Percentiles rank a stretch among this genome's conserved stretches.
phyloP scores from a whole-genome alignment of 2,888 invertebrate species.

The Sarcophaga caerulescens region DNA sequence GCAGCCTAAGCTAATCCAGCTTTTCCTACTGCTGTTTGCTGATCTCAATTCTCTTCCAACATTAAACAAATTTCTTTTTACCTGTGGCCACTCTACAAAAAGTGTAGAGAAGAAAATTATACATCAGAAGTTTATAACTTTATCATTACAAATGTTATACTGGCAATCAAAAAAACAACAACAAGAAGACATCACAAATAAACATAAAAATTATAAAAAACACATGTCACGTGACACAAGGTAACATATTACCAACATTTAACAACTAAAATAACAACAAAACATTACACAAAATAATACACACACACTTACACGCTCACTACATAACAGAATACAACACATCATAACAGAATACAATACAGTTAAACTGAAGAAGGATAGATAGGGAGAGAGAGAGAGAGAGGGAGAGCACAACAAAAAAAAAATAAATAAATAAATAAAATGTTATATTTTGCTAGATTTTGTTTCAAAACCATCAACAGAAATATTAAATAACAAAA shows the following conservation, averaged over 20 bases:
- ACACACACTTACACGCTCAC: too few species aligned
- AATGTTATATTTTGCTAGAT: slow-evolving; percentile 58
- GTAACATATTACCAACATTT: slow-evolving; percentile 66
- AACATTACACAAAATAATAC: neutral
- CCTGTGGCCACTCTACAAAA: slow-evolving; percentile 41
- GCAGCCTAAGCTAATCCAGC: neutral
- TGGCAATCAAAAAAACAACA: slow-evolving; percentile 28
- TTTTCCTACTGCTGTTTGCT: too few species aligned
- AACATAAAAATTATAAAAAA: slow-evolving; percentile 59
- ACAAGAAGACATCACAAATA: slow-evolving; percentile 48
- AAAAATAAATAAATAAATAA: too few species aligned
- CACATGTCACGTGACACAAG: slow-evolving; percentile 69
- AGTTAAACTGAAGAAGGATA: slow-evolving; percentile 17
- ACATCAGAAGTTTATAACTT: slow-evolving; percentile 59
- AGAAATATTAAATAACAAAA: neutral
- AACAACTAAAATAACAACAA: slow-evolving; percentile 66
- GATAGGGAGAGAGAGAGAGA: slow-evolving; percentile 17
- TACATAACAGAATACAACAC: too few species aligned
- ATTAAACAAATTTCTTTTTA: neutral
- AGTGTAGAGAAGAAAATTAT: neutral
- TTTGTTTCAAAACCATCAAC: slow-evolving; percentile 44
- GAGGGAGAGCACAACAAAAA: too few species aligned
- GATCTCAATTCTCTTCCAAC: too few species aligned
- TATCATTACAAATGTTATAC: slow-evolving; percentile 49
- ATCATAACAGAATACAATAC: neutral